phyloP scores from a whole-genome alignment of 2,113 vertebrate genomes.

The Callionymus lyra region DNA sequence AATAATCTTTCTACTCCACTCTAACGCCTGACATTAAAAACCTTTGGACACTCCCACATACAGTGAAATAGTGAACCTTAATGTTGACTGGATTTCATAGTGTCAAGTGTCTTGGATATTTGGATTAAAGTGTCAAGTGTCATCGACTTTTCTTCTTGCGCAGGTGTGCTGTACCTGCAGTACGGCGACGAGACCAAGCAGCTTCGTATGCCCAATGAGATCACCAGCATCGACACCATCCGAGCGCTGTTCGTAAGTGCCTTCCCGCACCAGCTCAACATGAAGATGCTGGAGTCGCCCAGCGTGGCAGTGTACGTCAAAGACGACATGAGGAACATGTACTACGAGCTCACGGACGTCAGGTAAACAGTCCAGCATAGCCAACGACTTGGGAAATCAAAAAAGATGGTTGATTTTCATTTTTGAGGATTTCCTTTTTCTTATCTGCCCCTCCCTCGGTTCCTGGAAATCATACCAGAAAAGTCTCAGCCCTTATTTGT shows the following conservation, averaged over 20 bases:
- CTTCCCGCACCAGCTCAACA: slow-evolving; percentile 92
- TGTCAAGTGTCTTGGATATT: no score
- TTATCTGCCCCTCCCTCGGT: no score
- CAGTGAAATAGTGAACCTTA: no score
- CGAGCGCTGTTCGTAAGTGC: slow-evolving; percentile 96
- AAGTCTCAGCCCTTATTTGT: no score
- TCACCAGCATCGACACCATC: slow-evolving; percentile 91
- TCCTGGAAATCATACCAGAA: no score
- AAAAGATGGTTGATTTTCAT: not conserved
- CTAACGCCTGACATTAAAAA: no score
- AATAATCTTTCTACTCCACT: no score
- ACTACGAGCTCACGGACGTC: slow-evolving; percentile 88
- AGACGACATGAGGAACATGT: slow-evolving; percentile 91
- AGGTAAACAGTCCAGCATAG: slow-evolving; percentile 60
- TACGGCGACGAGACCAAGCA: slow-evolving; percentile 94
- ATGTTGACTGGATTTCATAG: no score
- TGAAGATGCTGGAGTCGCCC: slow-evolving; percentile 94
- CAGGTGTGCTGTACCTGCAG: slow-evolving; percentile 93
- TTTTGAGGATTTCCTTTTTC: no score
- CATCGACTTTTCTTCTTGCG: no score
- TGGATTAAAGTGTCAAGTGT: no score
- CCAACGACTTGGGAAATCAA: not conserved
- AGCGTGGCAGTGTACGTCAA: slow-evolving; percentile 93
- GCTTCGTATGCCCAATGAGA: slow-evolving; percentile 93
- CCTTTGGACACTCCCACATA: no score